These are phyloP conservation scores for Ciona savignyi DNA, from an alignment of 23 tunicate genomes.

Conservation along the genomic window DNA sequence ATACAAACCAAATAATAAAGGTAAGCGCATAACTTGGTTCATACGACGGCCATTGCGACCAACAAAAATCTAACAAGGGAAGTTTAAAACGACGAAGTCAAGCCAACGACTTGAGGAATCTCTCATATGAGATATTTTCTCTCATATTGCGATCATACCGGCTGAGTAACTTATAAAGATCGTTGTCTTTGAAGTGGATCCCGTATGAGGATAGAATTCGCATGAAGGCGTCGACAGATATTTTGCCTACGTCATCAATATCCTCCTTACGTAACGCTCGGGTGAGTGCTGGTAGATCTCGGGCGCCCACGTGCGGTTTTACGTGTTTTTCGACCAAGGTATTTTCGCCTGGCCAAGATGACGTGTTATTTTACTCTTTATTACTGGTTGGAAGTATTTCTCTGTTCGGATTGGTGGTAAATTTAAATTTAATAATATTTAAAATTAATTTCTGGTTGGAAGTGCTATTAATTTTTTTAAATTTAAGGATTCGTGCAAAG, in stretches of 20 bases:
- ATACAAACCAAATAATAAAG: too few species aligned
- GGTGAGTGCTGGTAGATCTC: constrained; percentile 42
- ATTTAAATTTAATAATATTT: not conserved
- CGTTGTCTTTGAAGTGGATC: constrained; percentile 62
- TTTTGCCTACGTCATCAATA: constrained; percentile 37
- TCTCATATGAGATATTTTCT: constrained; percentile 72
- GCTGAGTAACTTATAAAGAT: constrained; percentile 58
- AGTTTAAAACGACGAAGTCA: constrained; percentile 5
- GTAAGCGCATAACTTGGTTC: too few species aligned
- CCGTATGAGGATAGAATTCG: constrained; percentile 48
- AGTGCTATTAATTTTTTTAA: too few species aligned
- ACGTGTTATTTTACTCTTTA: too few species aligned
- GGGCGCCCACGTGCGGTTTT: constrained; percentile 29
- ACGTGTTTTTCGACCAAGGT: constrained; percentile 4
- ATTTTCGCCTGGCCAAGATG: too few species aligned
- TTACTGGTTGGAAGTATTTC: not conserved
- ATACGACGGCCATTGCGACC: too few species aligned
- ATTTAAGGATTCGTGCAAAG: too few species aligned
- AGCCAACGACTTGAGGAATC: constrained; percentile 44
- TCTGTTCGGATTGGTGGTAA: too few species aligned
- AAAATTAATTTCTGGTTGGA: not conserved
- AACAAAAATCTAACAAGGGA: too few species aligned
- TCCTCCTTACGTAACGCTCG: constrained; percentile 61
- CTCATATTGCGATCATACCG: constrained; percentile 64
- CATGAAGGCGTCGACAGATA: constrained; percentile 59